Conservation (phyloP, 2,888 invertebrate genomes). For the Stenotaenia linearis region DNA sequence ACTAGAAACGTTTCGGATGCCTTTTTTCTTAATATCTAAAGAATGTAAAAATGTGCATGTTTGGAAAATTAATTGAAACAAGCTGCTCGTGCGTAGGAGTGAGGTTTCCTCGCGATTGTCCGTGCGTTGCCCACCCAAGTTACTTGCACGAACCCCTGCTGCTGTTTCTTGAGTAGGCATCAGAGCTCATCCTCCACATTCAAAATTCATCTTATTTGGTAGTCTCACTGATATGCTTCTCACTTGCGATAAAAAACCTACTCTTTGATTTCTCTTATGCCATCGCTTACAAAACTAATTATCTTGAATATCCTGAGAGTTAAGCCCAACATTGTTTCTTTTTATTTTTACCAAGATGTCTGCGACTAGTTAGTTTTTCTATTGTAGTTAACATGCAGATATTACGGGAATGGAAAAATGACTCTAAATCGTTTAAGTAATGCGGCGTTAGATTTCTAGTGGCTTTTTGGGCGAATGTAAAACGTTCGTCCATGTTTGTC, state of each 20-base stretch:
- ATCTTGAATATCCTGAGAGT: not conserved
- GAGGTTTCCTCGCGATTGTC: not conserved
- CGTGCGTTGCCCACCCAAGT: conserved; percentile 6
- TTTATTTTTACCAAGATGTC: not conserved
- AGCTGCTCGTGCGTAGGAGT: not conserved
- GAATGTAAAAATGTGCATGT: not conserved
- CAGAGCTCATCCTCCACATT: not conserved
- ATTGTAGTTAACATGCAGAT: not conserved
- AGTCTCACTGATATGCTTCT: not conserved
- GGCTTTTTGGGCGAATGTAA: not conserved
- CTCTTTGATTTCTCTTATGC: not conserved
- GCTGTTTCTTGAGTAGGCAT: not conserved
- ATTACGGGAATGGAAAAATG: not conserved
- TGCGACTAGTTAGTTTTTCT: not conserved
- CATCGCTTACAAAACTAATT: not conserved
- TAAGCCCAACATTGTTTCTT: not conserved
- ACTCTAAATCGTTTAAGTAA: not conserved
- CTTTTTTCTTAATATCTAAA: not conserved
- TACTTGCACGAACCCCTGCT: conserved; percentile 24
- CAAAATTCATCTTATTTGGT: not conserved
- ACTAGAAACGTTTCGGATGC: not conserved
- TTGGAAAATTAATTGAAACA: conserved; percentile 7
- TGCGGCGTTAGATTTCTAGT: not conserved
- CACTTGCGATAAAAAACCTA: not conserved
- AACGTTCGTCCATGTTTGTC: not conserved